Percentiles rank a stretch among this genome's conserved stretches.
These are phyloP conservation scores for Girardia tigrina DNA, from an alignment of 2,888 invertebrate genomes.

Conservation along the genomic window DNA sequence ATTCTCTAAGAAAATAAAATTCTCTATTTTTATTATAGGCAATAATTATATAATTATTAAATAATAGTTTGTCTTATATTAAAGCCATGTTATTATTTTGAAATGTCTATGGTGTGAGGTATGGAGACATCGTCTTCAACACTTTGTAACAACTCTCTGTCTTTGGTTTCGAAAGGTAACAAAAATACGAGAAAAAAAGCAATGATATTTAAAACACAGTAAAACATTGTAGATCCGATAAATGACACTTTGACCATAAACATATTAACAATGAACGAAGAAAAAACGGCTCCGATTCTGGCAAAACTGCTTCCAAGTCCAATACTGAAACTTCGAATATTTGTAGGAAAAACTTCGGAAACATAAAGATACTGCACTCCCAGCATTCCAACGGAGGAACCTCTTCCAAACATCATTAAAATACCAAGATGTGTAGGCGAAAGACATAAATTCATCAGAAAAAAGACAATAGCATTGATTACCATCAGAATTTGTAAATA, in stretches of 20 bases:
- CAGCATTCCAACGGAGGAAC: neutral
- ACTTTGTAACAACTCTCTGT: neutral
- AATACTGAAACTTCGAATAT: neutral
- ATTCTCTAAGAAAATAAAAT: too few species aligned
- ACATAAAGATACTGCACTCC: neutral
- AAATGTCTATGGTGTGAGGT: neutral
- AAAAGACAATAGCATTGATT: neutral
- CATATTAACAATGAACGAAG: neutral
- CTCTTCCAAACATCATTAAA: slow-evolving; percentile 4
- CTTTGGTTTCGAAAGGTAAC: neutral
- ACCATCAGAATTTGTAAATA: neutral
- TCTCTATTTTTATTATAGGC: too few species aligned
- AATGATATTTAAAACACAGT: neutral
- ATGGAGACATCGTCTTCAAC: neutral
- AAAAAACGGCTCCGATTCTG: neutral
- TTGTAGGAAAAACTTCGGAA: neutral
- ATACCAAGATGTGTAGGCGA: neutral
- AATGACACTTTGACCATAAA: neutral
- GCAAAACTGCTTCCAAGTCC: neutral
- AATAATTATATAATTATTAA: too few species aligned
- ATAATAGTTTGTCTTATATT: too few species aligned
- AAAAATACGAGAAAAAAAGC: neutral
- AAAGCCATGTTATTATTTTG: too few species aligned
- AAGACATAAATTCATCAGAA: neutral
- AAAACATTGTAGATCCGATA: neutral